A percentile compares a stretch with the other conserved stretches of the same genome.
These are phyloP conservation scores for Spodoptera picta DNA, from an alignment of 2,888 invertebrate genomes.

Conservation along the genomic window DNA sequence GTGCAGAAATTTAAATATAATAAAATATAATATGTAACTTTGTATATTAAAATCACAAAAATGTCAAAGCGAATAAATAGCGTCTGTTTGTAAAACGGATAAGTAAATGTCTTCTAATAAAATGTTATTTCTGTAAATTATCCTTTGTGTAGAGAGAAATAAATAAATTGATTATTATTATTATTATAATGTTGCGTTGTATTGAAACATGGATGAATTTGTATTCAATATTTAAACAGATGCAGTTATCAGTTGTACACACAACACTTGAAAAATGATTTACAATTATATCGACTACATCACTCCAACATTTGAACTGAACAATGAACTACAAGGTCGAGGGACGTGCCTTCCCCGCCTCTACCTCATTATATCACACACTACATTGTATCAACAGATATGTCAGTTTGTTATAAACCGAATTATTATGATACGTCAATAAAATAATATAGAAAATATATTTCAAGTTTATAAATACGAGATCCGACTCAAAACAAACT, in stretches of 20 bases:
- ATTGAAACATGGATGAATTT: neutral
- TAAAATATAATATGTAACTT: conserved; percentile 71
- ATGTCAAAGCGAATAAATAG: conserved; percentile 50
- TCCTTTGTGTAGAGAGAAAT: no score
- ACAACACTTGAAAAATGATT: conserved; percentile 24
- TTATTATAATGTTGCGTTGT: conserved; percentile 1
- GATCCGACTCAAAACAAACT: conserved; percentile 66
- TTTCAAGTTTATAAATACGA: conserved; percentile 66
- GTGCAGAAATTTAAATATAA: conserved; percentile 70
- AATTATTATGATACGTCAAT: conserved; percentile 53
- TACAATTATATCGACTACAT: conserved; percentile 41
- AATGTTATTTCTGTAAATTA: no score
- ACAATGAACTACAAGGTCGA: conserved; percentile 25
- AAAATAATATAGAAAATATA: conserved; percentile 52
- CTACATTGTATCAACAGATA: conserved; percentile 50
- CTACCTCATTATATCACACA: conserved; percentile 28
- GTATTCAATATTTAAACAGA: conserved; percentile 9
- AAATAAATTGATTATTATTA: no score
- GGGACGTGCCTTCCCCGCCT: conserved; percentile 9
- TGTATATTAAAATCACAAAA: conserved; percentile 66
- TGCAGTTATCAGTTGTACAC: conserved; percentile 6
- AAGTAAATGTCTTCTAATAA: no score
- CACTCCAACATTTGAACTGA: conserved; percentile 42
- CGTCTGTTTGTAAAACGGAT: conserved; percentile 23
- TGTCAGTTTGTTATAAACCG: conserved; percentile 54